Base-by-base conservation (phyloP, 2,113 vertebrate genomes). In the Poecilia latipinna region DNA sequence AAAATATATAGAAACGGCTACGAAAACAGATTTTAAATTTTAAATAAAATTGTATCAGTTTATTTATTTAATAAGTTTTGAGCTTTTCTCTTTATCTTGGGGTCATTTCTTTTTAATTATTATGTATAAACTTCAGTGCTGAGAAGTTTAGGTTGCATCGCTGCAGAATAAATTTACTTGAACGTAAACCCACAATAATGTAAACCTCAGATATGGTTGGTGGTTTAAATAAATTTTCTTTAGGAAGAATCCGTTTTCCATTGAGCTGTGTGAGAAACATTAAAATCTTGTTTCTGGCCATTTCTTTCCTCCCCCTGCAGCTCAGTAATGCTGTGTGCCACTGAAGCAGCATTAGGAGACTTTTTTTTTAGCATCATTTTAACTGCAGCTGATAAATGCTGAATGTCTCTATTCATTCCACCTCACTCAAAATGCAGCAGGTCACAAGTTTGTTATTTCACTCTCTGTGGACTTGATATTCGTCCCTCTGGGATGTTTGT, bases 391-490 rank as follows among this genome's bases (percentile, higher is more conserved):
- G 51, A 32, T 19, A 17, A 12, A 2, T 2, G 22, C 63, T 67
- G 72, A 84, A 75, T 61, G 51, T 33, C 33, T 54, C 51, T 17
- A 26, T 85, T 88, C 37, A 68, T 74, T 66, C 35, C 3, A 24
- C 3, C 22, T 74, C 64, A 31, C 13, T 1, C 32, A 26, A 54
- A 75, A 42, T 39, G 24, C 44, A 51, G 3, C 51, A 2, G 12
- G 37, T 74, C 79, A 72, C 31, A 65, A 65, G 39, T 63, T 70
- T 35, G 15, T 4, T 4, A 17, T 77, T 68, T 72, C 37, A 75
- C 39, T 64, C 42, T 68, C 67, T 39, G 60, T 7, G 22, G 42
- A 57, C 10, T 19, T 3, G 24, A 57, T 24, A 0, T 10, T 57
- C 24, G 3, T n/a, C 51, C 24, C 51, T 7, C 51, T 24, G 24